phyloP scores from a whole-genome alignment of 2,797 vertebrate genomes.

The Acomys russatus region DNA sequence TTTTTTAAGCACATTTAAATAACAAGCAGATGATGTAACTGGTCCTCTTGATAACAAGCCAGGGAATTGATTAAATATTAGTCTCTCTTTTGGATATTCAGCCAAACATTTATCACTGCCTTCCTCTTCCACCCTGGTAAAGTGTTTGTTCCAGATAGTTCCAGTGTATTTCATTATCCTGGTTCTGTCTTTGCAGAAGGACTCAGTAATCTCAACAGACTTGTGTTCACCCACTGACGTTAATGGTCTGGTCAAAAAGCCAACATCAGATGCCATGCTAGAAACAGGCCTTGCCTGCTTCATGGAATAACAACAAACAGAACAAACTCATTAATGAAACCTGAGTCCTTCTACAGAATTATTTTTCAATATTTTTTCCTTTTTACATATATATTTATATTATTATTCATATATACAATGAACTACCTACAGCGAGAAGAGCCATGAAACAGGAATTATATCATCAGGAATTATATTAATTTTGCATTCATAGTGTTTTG shows the following conservation, averaged over 20 bases:
- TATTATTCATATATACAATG: too few species aligned
- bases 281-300: background rate
- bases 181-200: slow-evolving; percentile 46
- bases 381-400: too few species aligned
- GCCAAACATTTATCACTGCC: slow-evolving; percentile 76
- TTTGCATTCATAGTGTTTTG: too few species aligned
- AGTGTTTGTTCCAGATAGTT: slow-evolving; percentile 41
- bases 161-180: slow-evolving; percentile 69
- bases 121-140: slow-evolving; percentile 68
- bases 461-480: too few species aligned
- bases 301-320: background rate
- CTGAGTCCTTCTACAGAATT: background rate
- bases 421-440: too few species aligned
- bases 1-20: slow-evolving; percentile 89
- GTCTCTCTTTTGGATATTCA: slow-evolving; percentile 79
- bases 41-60: slow-evolving; percentile 83
- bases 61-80: slow-evolving; percentile 87
- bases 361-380: background rate
- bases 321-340: background rate
- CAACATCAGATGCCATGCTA: background rate
- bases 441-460: too few species aligned
- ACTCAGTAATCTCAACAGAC: slow-evolving; percentile 19
- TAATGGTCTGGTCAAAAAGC: background rate
- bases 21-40: slow-evolving; percentile 85
- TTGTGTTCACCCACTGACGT: background rate